phyloP scores from a whole-genome alignment of 1,140 invertebrate genomes.

The Drosophila cardini region DNA sequence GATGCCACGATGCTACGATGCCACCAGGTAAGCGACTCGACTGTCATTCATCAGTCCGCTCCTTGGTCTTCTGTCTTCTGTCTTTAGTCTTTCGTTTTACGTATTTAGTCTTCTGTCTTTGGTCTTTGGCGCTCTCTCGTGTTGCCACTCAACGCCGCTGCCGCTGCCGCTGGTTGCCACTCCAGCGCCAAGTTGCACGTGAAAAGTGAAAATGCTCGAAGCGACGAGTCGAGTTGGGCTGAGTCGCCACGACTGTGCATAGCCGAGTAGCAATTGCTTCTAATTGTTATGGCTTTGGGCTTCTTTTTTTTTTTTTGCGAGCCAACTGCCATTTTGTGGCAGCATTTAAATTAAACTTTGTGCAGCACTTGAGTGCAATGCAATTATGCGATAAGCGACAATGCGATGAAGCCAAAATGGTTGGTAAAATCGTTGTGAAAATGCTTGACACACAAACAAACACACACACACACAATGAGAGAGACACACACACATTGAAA shows the following conservation, averaged over 20 bases:
- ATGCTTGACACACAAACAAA: constrained; percentile 20
- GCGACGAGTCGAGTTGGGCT: constrained; percentile 26
- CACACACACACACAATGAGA: constrained; percentile 25
- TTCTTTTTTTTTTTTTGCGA: constrained; percentile 15
- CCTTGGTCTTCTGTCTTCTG: not conserved
- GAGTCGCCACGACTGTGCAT: constrained; percentile 56
- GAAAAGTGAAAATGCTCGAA: constrained; percentile 54
- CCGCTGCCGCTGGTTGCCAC: constrained; percentile 16
- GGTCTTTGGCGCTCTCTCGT: constrained; percentile 33
- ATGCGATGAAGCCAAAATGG: constrained; percentile 13
- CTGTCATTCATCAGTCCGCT: constrained; percentile 31
- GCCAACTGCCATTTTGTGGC: constrained; percentile 45
- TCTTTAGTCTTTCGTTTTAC: no score
- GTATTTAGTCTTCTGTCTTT: no score
- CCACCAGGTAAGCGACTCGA: constrained; percentile 21
- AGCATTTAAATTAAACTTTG: constrained; percentile 64
- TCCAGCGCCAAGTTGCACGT: constrained; percentile 12
- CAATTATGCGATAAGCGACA: constrained; percentile 70
- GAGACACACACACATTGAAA: constrained; percentile 45
- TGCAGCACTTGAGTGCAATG: constrained; percentile 40
- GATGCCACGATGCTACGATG: constrained; percentile 41
- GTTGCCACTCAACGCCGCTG: constrained; percentile 22
- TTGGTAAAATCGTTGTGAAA: constrained; percentile 4
- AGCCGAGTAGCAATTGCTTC: constrained; percentile 75
- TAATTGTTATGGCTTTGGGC: constrained; percentile 72